Base-by-base conservation (phyloP, 92 coral and sea anemone genomes). In the Meandrina meandrites region DNA sequence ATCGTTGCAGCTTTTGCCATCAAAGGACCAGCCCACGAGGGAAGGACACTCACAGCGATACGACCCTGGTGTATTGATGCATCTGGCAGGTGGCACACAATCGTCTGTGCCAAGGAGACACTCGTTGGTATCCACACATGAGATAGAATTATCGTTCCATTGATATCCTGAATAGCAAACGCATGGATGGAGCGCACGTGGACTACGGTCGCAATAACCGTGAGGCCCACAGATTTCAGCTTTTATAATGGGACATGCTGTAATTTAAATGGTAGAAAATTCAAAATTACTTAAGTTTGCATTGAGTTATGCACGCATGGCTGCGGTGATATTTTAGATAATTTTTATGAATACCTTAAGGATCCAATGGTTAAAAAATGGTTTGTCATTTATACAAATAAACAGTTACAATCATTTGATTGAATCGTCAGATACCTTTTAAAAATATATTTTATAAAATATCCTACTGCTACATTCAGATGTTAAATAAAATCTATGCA, bases 1-100 rank as follows among this genome's bases (percentile, higher is more conserved):
- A 73, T 83, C 87, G 54, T 58, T 80, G 85, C 95, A 92, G 35
- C 81, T 87, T 74, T 79, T 84, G 45, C 95, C 95, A 86, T 92
- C 89, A 53, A 91, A 88, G n/a, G 94, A 88, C 94, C 94, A 91
- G 6, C 94, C 94, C 15, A 89, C 81, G 27, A 91, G 80, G 37
- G 94, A 85, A 17, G 94, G 94, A 62, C 94, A 91, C 73, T 88
- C 83, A 30, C 94, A 91, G 12, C 83, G 80, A 75, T 86, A 92
- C 7, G 94, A 92, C 35, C 94, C 94, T 35, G 75, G 76, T 19
- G 94, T 86, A 66, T 92, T 92, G 66, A 89, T 35, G 58, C 94
- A 92, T 42, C 48, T 64, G 32, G 94, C 92, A 28, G 94, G 92
- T 30, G 94, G 13, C 37, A 81, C 47, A 51, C 94, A 92, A 32